Evolutionary conservation across 2,888 invertebrate species (phyloP).

Genomic region (Eupelmus urozonus): DNA sequence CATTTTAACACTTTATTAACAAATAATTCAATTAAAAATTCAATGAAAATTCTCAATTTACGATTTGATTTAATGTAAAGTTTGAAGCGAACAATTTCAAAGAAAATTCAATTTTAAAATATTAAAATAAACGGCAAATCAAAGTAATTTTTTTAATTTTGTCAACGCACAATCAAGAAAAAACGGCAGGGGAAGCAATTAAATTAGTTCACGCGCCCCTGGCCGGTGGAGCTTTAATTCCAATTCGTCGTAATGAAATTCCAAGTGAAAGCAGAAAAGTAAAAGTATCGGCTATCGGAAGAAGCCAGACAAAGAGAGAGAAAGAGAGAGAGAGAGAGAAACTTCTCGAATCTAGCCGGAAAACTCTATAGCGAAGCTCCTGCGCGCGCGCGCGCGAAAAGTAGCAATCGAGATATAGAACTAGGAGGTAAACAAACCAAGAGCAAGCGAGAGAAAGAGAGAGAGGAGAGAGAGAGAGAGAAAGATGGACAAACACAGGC

Average conservation of each 20-base stretch:
- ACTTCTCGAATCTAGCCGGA: not conserved
- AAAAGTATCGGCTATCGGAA: constrained; percentile 47
- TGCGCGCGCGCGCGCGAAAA: not conserved
- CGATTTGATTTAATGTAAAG: too few species aligned
- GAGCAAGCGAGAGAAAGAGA: not conserved
- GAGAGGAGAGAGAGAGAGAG: not conserved
- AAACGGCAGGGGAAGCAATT: not conserved
- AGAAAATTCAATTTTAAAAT: not conserved
- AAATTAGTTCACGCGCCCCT: constrained; percentile 38
- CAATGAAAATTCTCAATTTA: too few species aligned
- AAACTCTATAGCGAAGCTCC: too few species aligned
- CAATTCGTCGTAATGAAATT: constrained; percentile 40
- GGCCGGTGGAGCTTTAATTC: constrained; percentile 21
- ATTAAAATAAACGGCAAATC: too few species aligned
- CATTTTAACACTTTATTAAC: too few species aligned
- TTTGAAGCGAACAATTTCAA: too few species aligned
- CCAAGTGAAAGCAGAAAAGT: constrained; percentile 43
- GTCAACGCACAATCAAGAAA: not conserved
- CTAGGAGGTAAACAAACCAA: not conserved
- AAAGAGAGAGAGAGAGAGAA: not conserved
- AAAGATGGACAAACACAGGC: not conserved
- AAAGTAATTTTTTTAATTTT: too few species aligned
- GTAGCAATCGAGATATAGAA: constrained; percentile 12
- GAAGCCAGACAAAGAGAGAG: not conserved
- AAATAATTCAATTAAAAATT: too few species aligned